Conservation (phyloP, 2,113 vertebrate genomes). For the Anthoscopus minutus region DNA sequence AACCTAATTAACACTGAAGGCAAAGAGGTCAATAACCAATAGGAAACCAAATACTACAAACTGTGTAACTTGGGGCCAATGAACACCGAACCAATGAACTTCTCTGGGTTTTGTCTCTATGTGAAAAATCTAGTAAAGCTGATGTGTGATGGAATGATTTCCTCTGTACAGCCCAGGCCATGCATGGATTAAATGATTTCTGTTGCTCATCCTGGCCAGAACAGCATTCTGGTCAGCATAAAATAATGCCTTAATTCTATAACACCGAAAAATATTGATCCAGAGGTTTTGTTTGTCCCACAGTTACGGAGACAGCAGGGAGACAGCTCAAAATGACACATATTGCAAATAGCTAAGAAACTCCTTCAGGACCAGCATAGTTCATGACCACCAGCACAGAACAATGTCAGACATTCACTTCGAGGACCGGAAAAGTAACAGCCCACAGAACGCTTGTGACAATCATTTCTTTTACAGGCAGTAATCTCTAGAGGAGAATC, state of each 20-base stretch:
- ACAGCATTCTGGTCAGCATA: background rate
- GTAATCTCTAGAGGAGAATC: background rate
- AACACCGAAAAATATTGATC: background rate
- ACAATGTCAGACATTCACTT: rapidly evolving
- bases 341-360: background rate
- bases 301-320: background rate
- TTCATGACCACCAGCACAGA: background rate
- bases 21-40: rapidly evolving
- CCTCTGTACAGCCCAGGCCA: background rate
- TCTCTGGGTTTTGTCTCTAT: background rate
- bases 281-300: background rate
- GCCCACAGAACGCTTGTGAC: background rate
- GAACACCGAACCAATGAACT: background rate
- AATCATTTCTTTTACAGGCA: background rate
- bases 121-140: background rate
- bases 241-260: background rate
- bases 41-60: background rate
- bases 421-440: background rate
- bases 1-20: background rate
- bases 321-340: background rate
- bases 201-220: background rate
- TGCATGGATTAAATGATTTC: background rate
- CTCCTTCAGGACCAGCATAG: background rate
- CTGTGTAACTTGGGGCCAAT: background rate
- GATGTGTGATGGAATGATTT: background rate